These are phyloP conservation scores for Drosophila trapezifrons DNA, from an alignment of 1,140 invertebrate genomes.

Conservation along the genomic window DNA sequence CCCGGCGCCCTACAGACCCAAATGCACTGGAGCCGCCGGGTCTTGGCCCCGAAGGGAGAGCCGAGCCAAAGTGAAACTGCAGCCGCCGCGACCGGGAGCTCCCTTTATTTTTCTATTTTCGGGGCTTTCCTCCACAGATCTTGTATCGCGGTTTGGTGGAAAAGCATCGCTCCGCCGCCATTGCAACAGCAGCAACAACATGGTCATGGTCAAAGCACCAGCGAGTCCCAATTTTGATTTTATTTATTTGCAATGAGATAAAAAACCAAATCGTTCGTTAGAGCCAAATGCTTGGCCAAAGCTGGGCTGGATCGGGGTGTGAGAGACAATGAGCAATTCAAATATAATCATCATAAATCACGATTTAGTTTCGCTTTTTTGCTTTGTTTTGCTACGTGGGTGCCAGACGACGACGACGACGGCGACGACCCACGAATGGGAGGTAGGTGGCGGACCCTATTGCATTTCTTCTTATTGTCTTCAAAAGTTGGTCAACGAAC, in stretches of 20 bases:
- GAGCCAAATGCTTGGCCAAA: constrained; percentile 28
- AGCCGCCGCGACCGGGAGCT: constrained; percentile 16
- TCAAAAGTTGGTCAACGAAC: constrained; percentile 48
- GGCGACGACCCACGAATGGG: constrained; percentile 25
- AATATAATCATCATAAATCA: constrained; percentile 64
- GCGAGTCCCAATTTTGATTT: constrained; percentile 58
- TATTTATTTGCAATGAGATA: constrained; percentile 57
- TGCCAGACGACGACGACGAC: constrained; percentile 28
- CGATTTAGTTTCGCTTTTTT: constrained; percentile 62
- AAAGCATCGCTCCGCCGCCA: constrained; percentile 16
- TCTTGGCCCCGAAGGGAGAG: constrained; percentile 35
- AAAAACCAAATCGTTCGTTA: constrained; percentile 49
- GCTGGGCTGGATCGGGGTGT: constrained; percentile 18
- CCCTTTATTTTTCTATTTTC: constrained; percentile 25
- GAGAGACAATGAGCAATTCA: constrained; percentile 53
- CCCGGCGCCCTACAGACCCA: constrained; percentile 59
- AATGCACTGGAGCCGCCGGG: constrained; percentile 34
- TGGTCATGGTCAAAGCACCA: constrained; percentile 53
- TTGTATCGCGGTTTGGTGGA: constrained; percentile 29
- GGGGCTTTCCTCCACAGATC: constrained; percentile 29
- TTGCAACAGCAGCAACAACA: constrained; percentile 42
- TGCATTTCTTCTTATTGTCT: constrained; percentile 39
- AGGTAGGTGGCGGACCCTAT: constrained; percentile 12
- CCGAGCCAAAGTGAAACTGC: constrained; percentile 38
- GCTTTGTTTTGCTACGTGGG: constrained; percentile 41